Evolutionary conservation across 2,797 vertebrate genomes (phyloP).

Genomic region (Epinephelus awoara): DNA sequence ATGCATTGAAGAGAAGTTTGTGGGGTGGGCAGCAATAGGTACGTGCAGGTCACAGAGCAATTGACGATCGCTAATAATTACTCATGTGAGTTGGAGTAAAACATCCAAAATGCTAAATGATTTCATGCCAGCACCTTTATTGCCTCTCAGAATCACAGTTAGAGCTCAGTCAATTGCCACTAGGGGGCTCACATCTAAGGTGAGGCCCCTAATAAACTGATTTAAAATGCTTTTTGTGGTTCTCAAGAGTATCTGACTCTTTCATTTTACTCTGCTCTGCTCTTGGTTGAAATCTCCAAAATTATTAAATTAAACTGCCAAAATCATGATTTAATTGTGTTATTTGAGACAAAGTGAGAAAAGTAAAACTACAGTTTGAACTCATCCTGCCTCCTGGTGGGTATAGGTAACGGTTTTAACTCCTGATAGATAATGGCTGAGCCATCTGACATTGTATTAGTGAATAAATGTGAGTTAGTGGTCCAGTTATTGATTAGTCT

Average conservation of each 20-base stretch:
- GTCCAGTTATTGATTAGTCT: neutral
- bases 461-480: neutral
- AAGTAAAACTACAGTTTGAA: conserved; percentile 1
- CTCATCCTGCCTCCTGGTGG: neutral
- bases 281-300: conserved; percentile 15
- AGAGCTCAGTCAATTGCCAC: conserved; percentile 27
- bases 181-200: conserved; percentile 43
- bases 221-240: conserved; percentile 42
- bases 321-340: conserved; percentile 7
- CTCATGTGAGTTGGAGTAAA: neutral
- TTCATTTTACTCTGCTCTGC: conserved; percentile 2
- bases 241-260: conserved; percentile 9
- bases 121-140: conserved; percentile 13
- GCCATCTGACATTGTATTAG: neutral
- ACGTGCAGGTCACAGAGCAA: too few relatives aligned
- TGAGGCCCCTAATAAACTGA: neutral
- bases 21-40: too few relatives aligned
- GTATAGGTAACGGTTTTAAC: neutral
- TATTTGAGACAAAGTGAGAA: conserved; percentile 3
- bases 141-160: neutral
- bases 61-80: too few relatives aligned
- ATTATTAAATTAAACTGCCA: neutral
- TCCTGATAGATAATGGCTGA: neutral
- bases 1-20: too few relatives aligned
- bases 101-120: neutral